Percentiles rank a stretch among this genome's conserved stretches.
phyloP scores from a whole-genome alignment of 2,797 vertebrate genomes.

The Pseudochirops corinnae region DNA sequence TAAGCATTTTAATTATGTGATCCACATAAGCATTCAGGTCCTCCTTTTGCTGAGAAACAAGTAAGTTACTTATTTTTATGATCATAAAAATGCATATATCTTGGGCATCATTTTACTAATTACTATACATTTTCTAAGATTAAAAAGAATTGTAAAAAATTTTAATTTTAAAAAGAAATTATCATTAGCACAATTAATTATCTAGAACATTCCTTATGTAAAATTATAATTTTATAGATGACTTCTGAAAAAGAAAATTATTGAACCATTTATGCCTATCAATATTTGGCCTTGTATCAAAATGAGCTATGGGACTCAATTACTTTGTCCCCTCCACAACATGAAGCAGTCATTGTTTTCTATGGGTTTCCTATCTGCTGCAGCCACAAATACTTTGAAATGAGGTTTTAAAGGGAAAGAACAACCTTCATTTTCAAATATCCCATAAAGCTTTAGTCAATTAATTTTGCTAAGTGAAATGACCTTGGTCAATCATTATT shows the following conservation, averaged over 20 bases:
- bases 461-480: constrained; percentile 46
- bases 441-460: constrained; percentile 5
- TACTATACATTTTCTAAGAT: neutral
- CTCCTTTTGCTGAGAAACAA: constrained; percentile 51
- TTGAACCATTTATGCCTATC: constrained; percentile 5
- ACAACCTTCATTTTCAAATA: constrained; percentile 11
- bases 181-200: constrained; percentile 19
- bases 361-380: constrained; percentile 13
- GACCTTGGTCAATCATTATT: neutral
- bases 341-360: neutral
- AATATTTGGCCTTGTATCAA: neutral
- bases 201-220: constrained; percentile 20
- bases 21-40: constrained; percentile 18
- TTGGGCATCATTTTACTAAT: neutral
- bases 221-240: constrained; percentile 16
- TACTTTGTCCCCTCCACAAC: neutral
- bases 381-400: constrained; percentile 50
- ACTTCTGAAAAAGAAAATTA: constrained; percentile 48
- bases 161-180: constrained; percentile 31
- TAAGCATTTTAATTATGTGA: constrained; percentile 56
- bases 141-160: neutral
- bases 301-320: neutral
- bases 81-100: constrained; percentile 29
- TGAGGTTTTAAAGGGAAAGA: neutral
- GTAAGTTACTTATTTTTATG: constrained; percentile 27